Evolutionary conservation across 2,888 invertebrate genomes (phyloP).

Genomic region (Mesochorus sp.): DNA sequence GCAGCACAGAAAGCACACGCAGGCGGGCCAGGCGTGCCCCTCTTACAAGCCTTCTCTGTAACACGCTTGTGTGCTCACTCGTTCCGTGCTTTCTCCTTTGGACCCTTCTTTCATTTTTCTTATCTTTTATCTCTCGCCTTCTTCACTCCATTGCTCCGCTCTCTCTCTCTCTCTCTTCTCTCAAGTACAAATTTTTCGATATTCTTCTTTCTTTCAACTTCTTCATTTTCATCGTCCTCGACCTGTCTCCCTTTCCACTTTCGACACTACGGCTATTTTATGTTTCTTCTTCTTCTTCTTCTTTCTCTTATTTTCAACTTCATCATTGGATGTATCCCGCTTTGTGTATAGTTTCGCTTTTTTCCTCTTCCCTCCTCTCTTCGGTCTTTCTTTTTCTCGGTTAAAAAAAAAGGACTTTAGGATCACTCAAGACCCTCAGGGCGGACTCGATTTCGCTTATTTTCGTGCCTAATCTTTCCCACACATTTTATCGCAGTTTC

Average conservation of each 20-base stretch:
- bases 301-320: not conserved
- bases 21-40: conserved; percentile 68
- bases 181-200: conserved; percentile 59
- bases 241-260: conserved; percentile 14
- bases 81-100: conserved; percentile 48
- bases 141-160: conserved; percentile 60
- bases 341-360: conserved; percentile 44
- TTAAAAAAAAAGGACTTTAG: not conserved
- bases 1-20: conserved; percentile 65
- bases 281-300: conserved; percentile 30
- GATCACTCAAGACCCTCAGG: not conserved
- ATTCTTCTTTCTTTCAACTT: conserved; percentile 62
- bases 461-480: not conserved
- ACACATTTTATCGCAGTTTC: not conserved
- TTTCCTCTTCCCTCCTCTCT: not conserved
- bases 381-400: not conserved
- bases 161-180: conserved; percentile 65
- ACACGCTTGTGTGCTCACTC: conserved; percentile 58
- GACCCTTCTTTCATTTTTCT: conserved; percentile 46
- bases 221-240: conserved; percentile 40
- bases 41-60: conserved; percentile 53
- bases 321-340: conserved; percentile 56
- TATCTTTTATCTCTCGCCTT: conserved; percentile 66
- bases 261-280: conserved; percentile 16
- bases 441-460: not conserved